Evolutionary conservation across 2,888 invertebrate genomes (phyloP).

Genomic region (Drosophila austrosaltans): DNA sequence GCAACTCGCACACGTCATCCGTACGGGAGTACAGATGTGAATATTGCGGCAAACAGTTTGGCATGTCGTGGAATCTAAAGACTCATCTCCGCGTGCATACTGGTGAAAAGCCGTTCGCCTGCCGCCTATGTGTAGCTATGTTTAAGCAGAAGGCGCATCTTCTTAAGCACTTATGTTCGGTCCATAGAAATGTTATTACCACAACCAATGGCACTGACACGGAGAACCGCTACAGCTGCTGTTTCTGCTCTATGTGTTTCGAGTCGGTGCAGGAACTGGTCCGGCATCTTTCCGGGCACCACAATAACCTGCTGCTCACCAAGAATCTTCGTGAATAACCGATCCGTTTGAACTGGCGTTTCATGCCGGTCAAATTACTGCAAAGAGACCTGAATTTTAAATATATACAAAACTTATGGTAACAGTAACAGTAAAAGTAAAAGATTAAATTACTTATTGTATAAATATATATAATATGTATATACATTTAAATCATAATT

Average conservation of each 20-base stretch:
- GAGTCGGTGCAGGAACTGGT: conserved; percentile 94
- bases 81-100: conserved; percentile 94
- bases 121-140: conserved; percentile 94
- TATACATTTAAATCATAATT: conserved; percentile 68
- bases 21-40: conserved; percentile 94
- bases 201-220: conserved; percentile 87
- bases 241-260: conserved; percentile 93
- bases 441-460: conserved; percentile 61
- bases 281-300: conserved; percentile 93
- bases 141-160: conserved; percentile 95
- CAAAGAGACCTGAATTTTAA: conserved; percentile 78
- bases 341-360: conserved; percentile 25
- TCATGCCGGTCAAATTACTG: conserved; percentile 58
- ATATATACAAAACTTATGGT: conserved; percentile 54
- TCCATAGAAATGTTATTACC: conserved; percentile 94
- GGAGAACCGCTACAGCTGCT: conserved; percentile 91
- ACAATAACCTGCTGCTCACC: conserved; percentile 93
- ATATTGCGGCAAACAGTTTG: conserved; percentile 95
- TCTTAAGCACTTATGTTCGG: conserved; percentile 93
- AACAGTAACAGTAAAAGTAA: conserved; percentile 54
- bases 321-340: conserved; percentile 91
- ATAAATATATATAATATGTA: conserved; percentile 64
- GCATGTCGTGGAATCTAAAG: conserved; percentile 96
- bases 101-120: conserved; percentile 95
- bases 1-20: conserved; percentile 85